Conservation (phyloP, 2,113 vertebrate genomes). For the Heterotis niloticus region DNA sequence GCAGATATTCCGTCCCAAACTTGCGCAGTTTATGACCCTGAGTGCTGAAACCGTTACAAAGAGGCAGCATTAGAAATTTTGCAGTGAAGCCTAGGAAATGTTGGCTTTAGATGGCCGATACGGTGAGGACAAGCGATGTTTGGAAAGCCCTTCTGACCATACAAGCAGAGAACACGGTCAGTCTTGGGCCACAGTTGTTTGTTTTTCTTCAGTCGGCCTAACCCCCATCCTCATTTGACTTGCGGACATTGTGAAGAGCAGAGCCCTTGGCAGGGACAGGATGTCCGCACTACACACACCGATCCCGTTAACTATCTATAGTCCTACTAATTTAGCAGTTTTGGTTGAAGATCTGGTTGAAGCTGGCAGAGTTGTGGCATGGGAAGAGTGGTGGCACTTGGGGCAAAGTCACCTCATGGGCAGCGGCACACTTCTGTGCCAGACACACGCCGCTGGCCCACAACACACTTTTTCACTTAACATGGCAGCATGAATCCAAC, state of each 20-base stretch:
- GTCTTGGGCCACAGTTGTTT: neutral
- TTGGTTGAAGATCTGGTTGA: neutral
- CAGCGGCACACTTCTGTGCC: neutral
- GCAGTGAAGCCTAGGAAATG: neutral
- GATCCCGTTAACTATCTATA: conserved; percentile 31
- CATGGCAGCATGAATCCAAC: no score
- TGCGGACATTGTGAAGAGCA: conserved; percentile 13
- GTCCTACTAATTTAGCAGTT: conserved; percentile 21
- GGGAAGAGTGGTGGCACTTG: conserved; percentile 5
- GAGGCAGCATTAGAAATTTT: neutral
- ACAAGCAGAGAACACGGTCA: neutral
- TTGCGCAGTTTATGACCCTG: neutral
- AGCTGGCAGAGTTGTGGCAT: conserved; percentile 2
- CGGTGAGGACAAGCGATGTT: neutral
- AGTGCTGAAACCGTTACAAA: no score
- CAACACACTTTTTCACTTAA: neutral
- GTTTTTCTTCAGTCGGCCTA: neutral
- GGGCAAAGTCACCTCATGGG: conserved; percentile 34
- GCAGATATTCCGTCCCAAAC: neutral
- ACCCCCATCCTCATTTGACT: neutral
- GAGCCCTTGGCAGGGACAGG: neutral
- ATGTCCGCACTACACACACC: conserved; percentile 10
- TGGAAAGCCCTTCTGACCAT: neutral
- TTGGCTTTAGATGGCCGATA: neutral
- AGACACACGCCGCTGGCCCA: neutral